Conservation (phyloP, 1,140 invertebrate species). For the Lethocerus indicus region DNA sequence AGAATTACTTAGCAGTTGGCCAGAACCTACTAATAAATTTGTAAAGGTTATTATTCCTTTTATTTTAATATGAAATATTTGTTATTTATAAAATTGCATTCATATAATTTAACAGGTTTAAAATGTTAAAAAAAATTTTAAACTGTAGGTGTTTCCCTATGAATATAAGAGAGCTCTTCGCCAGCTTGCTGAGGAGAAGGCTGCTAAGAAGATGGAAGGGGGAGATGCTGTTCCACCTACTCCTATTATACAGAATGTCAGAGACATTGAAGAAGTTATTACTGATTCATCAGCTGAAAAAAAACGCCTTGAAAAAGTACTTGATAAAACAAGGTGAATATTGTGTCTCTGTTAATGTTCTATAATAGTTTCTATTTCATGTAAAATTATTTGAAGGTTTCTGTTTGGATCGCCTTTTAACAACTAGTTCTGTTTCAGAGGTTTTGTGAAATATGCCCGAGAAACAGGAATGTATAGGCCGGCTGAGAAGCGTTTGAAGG, state of each 20-base stretch:
- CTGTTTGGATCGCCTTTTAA: not conserved
- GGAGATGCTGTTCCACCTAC: slow-evolving; percentile 23
- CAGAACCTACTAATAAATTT: slow-evolving; percentile 58
- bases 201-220: slow-evolving; percentile 25
- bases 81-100: not conserved
- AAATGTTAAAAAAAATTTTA: not conserved
- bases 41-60: slow-evolving; percentile 46
- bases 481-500: slow-evolving; percentile 64
- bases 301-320: slow-evolving; percentile 56
- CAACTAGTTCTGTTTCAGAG: slow-evolving; percentile 39
- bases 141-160: slow-evolving; percentile 71
- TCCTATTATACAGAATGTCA: slow-evolving; percentile 26
- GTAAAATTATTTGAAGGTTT: not conserved
- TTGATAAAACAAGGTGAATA: slow-evolving; percentile 71
- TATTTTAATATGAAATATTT: not conserved
- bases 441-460: slow-evolving; percentile 91
- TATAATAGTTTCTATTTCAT: not conserved
- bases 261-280: slow-evolving; percentile 80
- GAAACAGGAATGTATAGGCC: slow-evolving; percentile 72
- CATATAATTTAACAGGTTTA: not conserved
- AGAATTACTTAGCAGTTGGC: slow-evolving; percentile 68
- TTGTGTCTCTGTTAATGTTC: not conserved
- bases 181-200: slow-evolving; percentile 43
- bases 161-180: slow-evolving; percentile 87
- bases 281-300: slow-evolving; percentile 55